Conservation (phyloP, 2,797 vertebrate genomes). For the Spizella passerina region DNA sequence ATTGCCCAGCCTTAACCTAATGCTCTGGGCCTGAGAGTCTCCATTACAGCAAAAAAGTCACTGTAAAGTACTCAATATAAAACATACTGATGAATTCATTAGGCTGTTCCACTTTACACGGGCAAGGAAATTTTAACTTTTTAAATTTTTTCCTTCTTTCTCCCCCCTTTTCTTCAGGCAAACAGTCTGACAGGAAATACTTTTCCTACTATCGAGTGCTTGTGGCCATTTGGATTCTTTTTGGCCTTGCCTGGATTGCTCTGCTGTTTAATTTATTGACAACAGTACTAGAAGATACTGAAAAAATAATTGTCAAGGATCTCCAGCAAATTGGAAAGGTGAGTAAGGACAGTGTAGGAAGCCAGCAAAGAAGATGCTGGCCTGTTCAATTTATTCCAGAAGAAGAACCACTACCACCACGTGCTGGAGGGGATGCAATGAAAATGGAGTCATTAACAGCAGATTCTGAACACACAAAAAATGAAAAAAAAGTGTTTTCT, state of each 20-base stretch:
- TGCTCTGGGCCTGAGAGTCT: neutral
- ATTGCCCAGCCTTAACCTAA: neutral
- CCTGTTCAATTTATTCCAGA: neutral
- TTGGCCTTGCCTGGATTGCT: slow-evolving; percentile 74
- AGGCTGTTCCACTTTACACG: neutral
- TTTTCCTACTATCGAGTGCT: slow-evolving; percentile 42
- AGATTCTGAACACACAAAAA: neutral
- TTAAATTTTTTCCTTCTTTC: neutral
- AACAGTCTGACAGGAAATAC: slow-evolving; percentile 45
- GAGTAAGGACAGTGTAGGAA: neutral
- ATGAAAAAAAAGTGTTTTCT: neutral
- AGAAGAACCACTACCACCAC: neutral
- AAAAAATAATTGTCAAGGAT: slow-evolving; percentile 68
- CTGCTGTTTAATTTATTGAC: slow-evolving; percentile 73
- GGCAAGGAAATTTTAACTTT: neutral
- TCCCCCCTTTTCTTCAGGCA: slow-evolving; percentile 30
- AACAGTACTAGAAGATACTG: slow-evolving; percentile 62
- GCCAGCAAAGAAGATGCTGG: neutral
- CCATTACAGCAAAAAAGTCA: neutral
- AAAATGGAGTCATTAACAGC: neutral
- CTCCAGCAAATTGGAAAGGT: slow-evolving; percentile 50
- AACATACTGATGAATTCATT: neutral
- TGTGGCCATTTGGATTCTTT: slow-evolving; percentile 70
- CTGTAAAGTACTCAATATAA: neutral
- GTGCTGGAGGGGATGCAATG: neutral